A percentile compares a stretch with the other conserved stretches of the same genome.
phyloP scores from a whole-genome alignment of 2,113 vertebrate species.

The Caranx melampygus region DNA sequence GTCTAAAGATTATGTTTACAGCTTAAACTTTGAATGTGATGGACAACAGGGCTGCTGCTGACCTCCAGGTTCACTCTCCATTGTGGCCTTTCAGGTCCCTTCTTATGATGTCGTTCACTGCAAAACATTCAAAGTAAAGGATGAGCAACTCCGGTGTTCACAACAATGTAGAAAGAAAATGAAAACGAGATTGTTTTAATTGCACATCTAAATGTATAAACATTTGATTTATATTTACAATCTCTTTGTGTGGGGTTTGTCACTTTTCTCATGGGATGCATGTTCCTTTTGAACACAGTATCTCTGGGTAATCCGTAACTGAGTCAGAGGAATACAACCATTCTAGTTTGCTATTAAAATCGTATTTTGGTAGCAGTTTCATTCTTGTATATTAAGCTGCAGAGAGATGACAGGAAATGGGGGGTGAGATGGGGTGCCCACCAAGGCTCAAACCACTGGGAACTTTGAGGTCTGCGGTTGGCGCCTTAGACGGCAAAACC shows the following conservation, averaged over 20 bases:
- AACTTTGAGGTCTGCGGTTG: constrained; percentile 15
- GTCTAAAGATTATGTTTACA: background rate
- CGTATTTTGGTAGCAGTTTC: background rate
- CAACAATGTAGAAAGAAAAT: background rate
- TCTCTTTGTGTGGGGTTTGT: background rate
- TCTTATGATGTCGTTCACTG: constrained; percentile 98
- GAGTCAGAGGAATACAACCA: too few species aligned
- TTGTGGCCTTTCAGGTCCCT: constrained; percentile 92
- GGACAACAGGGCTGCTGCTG: background rate
- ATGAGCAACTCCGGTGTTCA: constrained; percentile 4
- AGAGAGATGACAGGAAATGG: constrained; percentile 18
- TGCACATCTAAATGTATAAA: background rate
- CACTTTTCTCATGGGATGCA: too few species aligned
- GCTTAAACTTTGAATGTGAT: background rate
- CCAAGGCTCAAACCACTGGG: background rate
- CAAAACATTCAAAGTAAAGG: constrained; percentile 69
- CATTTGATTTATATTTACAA: background rate
- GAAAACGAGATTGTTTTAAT: background rate
- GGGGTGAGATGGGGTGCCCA: background rate
- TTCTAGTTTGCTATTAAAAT: background rate
- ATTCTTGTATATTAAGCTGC: background rate
- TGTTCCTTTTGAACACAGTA: too few species aligned
- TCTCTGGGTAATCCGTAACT: too few species aligned
- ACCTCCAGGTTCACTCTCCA: constrained; percentile 84
- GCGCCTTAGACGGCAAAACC: constrained; percentile 1